Percentiles rank a stretch among this genome's conserved stretches.
phyloP scores from a whole-genome alignment of 2,797 vertebrate species.

The Xenops minutus region DNA sequence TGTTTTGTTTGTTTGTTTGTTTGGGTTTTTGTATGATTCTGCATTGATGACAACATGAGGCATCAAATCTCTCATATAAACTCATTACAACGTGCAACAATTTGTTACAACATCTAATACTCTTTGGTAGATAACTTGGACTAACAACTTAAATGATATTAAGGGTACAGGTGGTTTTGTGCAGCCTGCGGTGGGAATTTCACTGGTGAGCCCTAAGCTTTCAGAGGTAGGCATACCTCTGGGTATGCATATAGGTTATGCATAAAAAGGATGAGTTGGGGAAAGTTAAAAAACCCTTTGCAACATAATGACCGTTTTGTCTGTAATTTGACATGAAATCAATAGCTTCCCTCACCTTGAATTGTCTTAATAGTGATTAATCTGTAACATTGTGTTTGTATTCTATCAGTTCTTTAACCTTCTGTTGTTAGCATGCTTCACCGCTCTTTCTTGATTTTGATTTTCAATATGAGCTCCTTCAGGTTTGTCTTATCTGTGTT shows the following conservation, averaged over 20 bases:
- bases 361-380: not conserved
- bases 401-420: not conserved
- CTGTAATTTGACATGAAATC: not conserved
- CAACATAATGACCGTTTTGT: not conserved
- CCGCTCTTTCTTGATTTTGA: not conserved
- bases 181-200: not conserved
- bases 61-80: not conserved
- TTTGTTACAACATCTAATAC: not conserved
- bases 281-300: not conserved
- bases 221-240: not conserved
- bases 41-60: not conserved
- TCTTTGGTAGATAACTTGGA: not conserved
- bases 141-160: not conserved
- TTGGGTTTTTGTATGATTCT: not conserved
- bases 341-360: not conserved
- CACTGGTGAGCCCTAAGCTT: not conserved
- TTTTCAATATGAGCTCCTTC: not conserved
- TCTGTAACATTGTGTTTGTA: not conserved
- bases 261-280: not conserved
- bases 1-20: rapidly evolving
- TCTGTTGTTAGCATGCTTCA: not conserved
- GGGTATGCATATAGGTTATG: too few relatives aligned
- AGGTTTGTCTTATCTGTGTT: not conserved
- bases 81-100: not conserved
- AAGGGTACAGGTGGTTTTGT: not conserved